Evolutionary conservation across 2,888 invertebrate species (phyloP).

Genomic region (Conops quadrifasciatus): DNA sequence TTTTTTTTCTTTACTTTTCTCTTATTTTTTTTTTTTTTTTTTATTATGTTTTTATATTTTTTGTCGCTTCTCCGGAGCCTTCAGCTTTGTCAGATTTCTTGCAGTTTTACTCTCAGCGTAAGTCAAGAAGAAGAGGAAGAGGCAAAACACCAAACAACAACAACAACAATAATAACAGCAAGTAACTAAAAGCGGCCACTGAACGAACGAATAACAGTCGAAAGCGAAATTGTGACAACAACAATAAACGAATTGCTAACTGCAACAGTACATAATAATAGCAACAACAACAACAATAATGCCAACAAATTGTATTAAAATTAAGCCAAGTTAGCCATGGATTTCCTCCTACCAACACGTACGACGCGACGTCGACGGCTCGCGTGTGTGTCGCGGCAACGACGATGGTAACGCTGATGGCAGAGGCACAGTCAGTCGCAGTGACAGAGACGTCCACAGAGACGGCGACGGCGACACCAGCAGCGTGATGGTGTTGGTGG

Average conservation of each 20-base stretch:
- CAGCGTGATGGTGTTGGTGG: background rate
- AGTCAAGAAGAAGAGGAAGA: too few relatives aligned
- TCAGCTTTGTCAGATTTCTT: too few relatives aligned
- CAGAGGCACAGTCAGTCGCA: background rate
- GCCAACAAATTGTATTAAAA: conserved; percentile 47
- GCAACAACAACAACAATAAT: conserved; percentile 27
- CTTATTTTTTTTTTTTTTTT: background rate
- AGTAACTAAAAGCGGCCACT: background rate
- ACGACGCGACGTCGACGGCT: conserved; percentile 17
- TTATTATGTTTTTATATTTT: background rate
- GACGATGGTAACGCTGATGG: background rate
- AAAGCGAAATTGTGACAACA: conserved; percentile 2
- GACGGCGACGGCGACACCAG: conserved; percentile 4
- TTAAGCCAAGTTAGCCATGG: conserved; percentile 56
- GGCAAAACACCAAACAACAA: too few relatives aligned
- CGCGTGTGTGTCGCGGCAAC: background rate
- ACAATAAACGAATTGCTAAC: conserved; percentile 3
- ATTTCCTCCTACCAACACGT: conserved; percentile 43
- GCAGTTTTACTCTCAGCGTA: too few relatives aligned
- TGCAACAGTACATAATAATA: conserved; percentile 12
- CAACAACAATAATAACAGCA: background rate
- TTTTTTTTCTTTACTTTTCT: background rate
- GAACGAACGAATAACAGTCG: background rate
- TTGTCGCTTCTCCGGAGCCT: too few relatives aligned
- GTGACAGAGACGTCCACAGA: too few relatives aligned